phyloP scores from a whole-genome alignment of 2,888 invertebrate species.

The Machimus atricapillus region DNA sequence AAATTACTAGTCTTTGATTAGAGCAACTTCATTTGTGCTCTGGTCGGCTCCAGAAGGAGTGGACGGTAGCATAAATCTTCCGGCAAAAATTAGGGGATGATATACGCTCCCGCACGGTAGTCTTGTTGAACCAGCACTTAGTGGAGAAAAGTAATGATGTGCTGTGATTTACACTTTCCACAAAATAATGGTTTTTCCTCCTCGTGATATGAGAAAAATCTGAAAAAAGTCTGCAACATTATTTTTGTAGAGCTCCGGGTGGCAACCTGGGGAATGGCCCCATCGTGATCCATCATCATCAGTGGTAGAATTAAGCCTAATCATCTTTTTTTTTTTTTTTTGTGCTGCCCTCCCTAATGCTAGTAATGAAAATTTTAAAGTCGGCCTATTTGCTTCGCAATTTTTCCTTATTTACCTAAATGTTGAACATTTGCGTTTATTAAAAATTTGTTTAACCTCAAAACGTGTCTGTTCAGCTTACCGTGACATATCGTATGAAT shows the following conservation, averaged over 20 bases:
- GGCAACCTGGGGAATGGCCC: not conserved
- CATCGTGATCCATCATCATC: not conserved
- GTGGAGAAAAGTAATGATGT: not conserved
- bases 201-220: not conserved
- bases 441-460: not conserved
- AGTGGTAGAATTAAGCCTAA: not conserved
- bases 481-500: not conserved
- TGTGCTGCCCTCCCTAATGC: not conserved
- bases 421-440: not conserved
- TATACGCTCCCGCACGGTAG: not conserved
- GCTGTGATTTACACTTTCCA: conserved; percentile 19
- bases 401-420: not conserved
- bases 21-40: not conserved
- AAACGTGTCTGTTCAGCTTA: not conserved
- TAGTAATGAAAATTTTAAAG: not conserved
- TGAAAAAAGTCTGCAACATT: not conserved
- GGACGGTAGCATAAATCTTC: not conserved
- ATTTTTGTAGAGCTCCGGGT: not conserved
- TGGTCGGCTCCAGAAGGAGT: not conserved
- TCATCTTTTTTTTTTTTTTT: not conserved
- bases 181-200: not conserved
- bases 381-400: not conserved
- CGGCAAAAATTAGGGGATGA: not conserved
- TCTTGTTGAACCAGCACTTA: conserved; percentile 13
- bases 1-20: conserved; percentile 21